Conservation (phyloP, 2,797 vertebrate species). For the Pangasius krempfi region DNA sequence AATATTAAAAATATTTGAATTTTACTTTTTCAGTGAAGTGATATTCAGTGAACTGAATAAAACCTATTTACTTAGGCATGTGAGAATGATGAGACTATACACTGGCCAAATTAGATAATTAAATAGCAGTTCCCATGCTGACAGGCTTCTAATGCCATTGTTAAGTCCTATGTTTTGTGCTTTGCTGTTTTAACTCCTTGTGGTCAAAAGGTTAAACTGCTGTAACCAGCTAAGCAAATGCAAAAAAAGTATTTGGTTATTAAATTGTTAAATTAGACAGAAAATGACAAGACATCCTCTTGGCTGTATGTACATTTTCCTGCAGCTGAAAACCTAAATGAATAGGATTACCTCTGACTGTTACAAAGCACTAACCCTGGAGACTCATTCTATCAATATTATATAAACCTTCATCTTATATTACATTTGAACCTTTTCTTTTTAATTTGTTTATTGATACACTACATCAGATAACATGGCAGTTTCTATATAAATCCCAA, state of each 20-base stretch:
- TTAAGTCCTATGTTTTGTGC: neutral
- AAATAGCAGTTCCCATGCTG: neutral
- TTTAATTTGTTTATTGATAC: neutral
- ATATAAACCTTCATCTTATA: no score
- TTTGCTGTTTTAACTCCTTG: neutral
- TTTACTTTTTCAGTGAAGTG: neutral
- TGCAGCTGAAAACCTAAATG: no score
- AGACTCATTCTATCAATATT: no score
- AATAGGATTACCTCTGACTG: no score
- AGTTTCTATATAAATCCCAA: neutral
- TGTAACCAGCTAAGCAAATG: neutral
- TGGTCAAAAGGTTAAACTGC: neutral
- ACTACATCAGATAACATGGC: neutral
- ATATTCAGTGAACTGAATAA: neutral
- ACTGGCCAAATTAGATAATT: neutral
- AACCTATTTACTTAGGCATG: neutral
- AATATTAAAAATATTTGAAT: no score
- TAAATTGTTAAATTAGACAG: neutral
- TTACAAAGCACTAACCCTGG: no score
- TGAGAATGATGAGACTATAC: neutral
- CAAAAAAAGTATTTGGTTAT: neutral
- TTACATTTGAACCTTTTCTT: no score
- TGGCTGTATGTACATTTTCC: no score
- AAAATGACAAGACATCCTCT: neutral
- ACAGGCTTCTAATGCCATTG: neutral